Evolutionary conservation across 92 coral and sea anemone genomes (phyloP), one percentile per base, ranked within the genome.

Genomic region (Zoanthus gigantus): DNA sequence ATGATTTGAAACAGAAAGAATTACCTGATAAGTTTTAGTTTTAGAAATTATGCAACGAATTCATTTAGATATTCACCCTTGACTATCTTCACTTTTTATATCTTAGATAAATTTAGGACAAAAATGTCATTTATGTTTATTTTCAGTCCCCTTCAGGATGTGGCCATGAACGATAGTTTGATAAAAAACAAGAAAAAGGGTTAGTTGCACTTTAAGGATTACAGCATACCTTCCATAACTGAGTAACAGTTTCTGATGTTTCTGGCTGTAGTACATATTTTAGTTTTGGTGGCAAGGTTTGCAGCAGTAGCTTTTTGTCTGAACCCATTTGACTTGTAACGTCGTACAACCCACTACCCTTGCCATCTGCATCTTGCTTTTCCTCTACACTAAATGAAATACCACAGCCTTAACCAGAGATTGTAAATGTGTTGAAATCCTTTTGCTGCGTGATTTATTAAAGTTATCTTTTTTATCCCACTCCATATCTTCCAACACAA

Each of bases 311-410:
- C 77, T 87, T 90, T 83, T 92, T 92, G 78, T 92, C 93, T 13
- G 95, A 75, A 6, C 95, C 95, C 95, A 92, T 92, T 16, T 90
- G 61, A 68, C 95, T 92, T 66, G 93, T 92, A 34, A 92, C 90
- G 50, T 92, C 95, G 54, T 85, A 90, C 34, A 68, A 16, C 7
- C 95, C 93, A 78, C 90, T 92, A 10, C 88, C 94, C 79, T 89
- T 92, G 0, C 94, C 90, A 85, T 89, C 92, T 1, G 88, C 89
- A 79, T 92, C 88, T 30, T 74, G 82, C 53, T 92, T 92, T 31
- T 86, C 94, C 94, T 90, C 89, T 0, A 92, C 85, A 80, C 53
- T 74, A 45, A 89, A 92, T 0, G 74, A 84, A 9, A 92, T 28
- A 0, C 94, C 94, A 83, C 90, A 92, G 84, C 87, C 83, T 2